A percentile compares a stretch with the other conserved stretches of the same genome.
phyloP scores from a whole-genome alignment of 2,113 vertebrate species.

The Hylia prasina region DNA sequence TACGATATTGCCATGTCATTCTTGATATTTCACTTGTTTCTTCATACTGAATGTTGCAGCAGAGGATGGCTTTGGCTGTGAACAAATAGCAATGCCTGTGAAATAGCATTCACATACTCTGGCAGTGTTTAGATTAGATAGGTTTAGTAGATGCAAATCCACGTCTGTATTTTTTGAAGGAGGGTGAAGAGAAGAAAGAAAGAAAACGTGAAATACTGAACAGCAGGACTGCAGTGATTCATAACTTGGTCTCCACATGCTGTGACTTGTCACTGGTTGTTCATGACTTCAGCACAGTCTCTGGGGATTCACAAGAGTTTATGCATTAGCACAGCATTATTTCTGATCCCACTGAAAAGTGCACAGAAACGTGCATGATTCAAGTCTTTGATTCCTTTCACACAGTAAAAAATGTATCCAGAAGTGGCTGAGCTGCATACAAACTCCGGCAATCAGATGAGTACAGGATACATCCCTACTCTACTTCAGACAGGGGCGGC shows the following conservation, averaged over 20 bases:
- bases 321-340: slow-evolving; percentile 29
- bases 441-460: not conserved
- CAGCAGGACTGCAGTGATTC: slow-evolving; percentile 1
- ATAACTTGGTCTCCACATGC: not conserved
- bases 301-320: slow-evolving; percentile 23
- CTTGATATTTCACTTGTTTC: not conserved
- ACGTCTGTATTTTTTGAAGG: not conserved
- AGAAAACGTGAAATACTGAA: not conserved
- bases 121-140: not conserved
- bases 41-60: not conserved
- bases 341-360: slow-evolving; percentile 3
- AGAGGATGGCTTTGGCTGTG: not conserved
- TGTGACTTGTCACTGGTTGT: slow-evolving; percentile 24
- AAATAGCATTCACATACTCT: not conserved
- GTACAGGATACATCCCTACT: not conserved
- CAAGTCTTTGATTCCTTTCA: not conserved
- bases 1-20: not conserved
- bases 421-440: not conserved
- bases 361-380: not conserved
- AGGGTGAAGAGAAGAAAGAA: not conserved
- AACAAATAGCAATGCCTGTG: not conserved
- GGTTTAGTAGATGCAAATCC: slow-evolving; percentile 17
- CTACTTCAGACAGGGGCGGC: not conserved
- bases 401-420: not conserved
- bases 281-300: slow-evolving; percentile 21